Evolutionary conservation across 2,113 vertebrate genomes (phyloP), one percentile per base, ranked within the genome.

Genomic region (Mirounga angustirostris): DNA sequence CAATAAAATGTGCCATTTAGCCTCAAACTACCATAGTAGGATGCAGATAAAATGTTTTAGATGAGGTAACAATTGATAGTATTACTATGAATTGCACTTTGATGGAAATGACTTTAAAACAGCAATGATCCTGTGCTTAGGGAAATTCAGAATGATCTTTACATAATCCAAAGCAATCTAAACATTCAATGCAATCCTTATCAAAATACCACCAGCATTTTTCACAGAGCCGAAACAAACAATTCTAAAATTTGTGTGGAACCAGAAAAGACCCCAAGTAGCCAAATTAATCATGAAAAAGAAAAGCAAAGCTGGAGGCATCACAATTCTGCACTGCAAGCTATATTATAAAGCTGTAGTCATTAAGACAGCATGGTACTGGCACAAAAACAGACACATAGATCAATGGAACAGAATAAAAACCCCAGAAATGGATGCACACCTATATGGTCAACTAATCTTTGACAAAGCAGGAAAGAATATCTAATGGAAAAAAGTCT

Each of bases 11-110:
- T 95, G 30, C 76, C 63, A 93, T 12, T 65, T 54, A 76, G 46
- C 24, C 30, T 52, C 36, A 61, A 90, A 84, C 63, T 81, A 61
- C 21, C 80, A 74, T 6, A 58, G 30, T 84, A 88, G 58, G 73
- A 83, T 82, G 33, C 26, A 92, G 93, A 92, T 78, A 89, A 86
- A 90, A 71, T 78, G n/a, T 82, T 96, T 95, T 88, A 30, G 33
- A 12, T 76, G 36, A 90, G 50, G 30, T 84, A 89, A 40, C 89
- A 93, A 88, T 71, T 84, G 73, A 58, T 56, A 52, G 26, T 58
- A 54, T 74, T 95, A 67, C 40, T 61, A 84, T 73, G n/a, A 90
- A 58, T 82, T 92, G 16, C 22, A 58, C 26, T 87, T 74, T 33
- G 50, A 86, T 86, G 67, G 28, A 91, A 94, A 28, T 83, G 52